Conservation (phyloP, 2,888 invertebrate species). For the Galeopsomyia nigrocyanea region DNA sequence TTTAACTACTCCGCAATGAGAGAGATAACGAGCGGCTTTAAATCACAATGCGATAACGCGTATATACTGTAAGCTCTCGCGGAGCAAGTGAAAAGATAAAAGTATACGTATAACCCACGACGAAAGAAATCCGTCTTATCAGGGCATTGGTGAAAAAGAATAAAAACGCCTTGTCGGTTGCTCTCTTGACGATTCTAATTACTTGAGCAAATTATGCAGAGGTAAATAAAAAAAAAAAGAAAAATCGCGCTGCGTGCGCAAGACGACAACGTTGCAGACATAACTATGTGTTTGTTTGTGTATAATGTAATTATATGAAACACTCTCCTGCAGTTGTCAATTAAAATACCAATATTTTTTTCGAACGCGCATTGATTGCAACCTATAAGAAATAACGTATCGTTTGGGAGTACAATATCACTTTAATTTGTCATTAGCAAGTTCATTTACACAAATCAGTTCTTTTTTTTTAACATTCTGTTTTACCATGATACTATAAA, state of each 20-base stretch:
- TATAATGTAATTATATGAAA: too few species aligned
- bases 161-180: constrained; percentile 21
- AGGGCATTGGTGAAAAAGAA: constrained; percentile 32
- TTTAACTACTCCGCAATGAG: constrained; percentile 47
- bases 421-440: constrained; percentile 40
- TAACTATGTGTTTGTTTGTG: too few species aligned
- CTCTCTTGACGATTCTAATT: constrained; percentile 27
- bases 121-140: constrained; percentile 32
- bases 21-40: constrained; percentile 58
- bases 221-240: constrained; percentile 27
- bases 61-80: constrained; percentile 46
- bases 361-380: too few species aligned
- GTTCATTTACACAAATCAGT: constrained; percentile 42
- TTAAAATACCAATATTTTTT: too few species aligned
- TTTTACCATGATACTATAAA: constrained; percentile 30
- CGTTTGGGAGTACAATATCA: constrained; percentile 23
- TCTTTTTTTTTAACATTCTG: constrained; percentile 23
- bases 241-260: neutral
- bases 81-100: constrained; percentile 47
- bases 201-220: constrained; percentile 24
- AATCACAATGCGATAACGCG: constrained; percentile 58
- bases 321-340: too few species aligned
- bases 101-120: constrained; percentile 25
- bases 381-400: too few species aligned
- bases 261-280: too few species aligned